Evolutionary conservation across 2,888 invertebrate genomes (phyloP), one percentile per base, ranked within the genome.

Genomic region (Griposia aprilina): DNA sequence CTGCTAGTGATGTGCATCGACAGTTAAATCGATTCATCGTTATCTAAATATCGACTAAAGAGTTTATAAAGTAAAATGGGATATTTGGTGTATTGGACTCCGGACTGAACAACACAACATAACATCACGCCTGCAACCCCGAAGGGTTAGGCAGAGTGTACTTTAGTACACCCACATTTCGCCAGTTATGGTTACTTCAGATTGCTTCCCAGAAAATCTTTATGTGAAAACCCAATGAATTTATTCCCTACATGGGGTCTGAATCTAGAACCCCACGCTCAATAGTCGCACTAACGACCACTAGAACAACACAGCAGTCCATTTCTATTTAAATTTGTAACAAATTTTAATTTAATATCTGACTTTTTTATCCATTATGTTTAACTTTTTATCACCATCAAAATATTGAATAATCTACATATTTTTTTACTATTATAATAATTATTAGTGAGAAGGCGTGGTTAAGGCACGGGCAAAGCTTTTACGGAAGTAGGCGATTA

Each of bases 1-100:
- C n/a, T 15, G 23, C 26, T 88, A 88, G 87, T 78, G 87, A 72
- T 71, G 88, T 52, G 26, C 48, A 7, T 36, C 13, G 23, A 30
- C 63, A 2, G 30, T 48, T 66, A 4, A 26, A 17, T 63, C 73
- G 59, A 78, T 63, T 30, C 36, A 36, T 59, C 23, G 36, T 15
- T 41, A 15, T 7, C 20, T 41, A n/a, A 57, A n/a, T 23, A 48
- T 73, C 73, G 55, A 73, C 60, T n/a, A 20, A 48, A 73, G 23
- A 68, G 41, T 62, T 71, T 23, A 23, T 13, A 23, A 41, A 41
- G 13, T 23, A 36, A 20, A 23, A 23, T 23, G 23, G 3, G 36
- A 3, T 63, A 7, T 63, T 41, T 63, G 11, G 23, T 36, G 20
- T 36, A 7, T 36, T 30, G 20, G 1, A 52, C 50, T 52, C 17